Evolutionary conservation across 2,797 vertebrate species (phyloP), one percentile per base, ranked within the genome.

Genomic region (Pelochelys cantorii): DNA sequence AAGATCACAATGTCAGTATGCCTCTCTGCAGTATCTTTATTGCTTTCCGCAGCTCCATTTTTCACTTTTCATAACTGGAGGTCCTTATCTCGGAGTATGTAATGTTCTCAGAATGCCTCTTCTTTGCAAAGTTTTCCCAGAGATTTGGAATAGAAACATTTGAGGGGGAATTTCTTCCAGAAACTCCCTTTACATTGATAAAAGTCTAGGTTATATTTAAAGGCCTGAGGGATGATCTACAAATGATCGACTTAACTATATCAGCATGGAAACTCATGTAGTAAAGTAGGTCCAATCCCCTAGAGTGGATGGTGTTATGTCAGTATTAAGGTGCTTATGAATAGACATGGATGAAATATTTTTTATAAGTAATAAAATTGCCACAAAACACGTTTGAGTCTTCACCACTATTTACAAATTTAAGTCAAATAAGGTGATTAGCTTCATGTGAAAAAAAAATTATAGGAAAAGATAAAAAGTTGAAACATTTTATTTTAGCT

Each of bases 141-240:
- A 20, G 54, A 52, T 79, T 79, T 79, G 52, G 5, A 10, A 52
- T 54, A 54, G 13, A 57, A 10, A 25, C 48, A 18, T 15, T 11
- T 10, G 0, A 77, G 14, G 57, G 59, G n/a, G 0, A 1, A 54
- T 27, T 56, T 5, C 15, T 37, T 0, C 1, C 5, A n/a, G 20
- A 31, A 12, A 37, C 10, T n/a, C 81, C 74, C 18, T 34, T 22
- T 22, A 9, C 8, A 12, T 54, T 62, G 65, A n/a, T 0, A 79
- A 60, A 0, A 6, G 65, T 27, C 2, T 79, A 11, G 52, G 15
- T 29, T n/a, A 53, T 18, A 79, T 31, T n/a, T 22, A 4, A 31
- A 57, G 4, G 9, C 0, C 25, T 9, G 25, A 87, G 37, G 71
- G 23, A 42, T 75, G 23, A 11, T 65, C 13, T 48, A n/a, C 42